phyloP scores from a whole-genome alignment of 2,888 invertebrate genomes.

The Choristoneura rosaceana region DNA sequence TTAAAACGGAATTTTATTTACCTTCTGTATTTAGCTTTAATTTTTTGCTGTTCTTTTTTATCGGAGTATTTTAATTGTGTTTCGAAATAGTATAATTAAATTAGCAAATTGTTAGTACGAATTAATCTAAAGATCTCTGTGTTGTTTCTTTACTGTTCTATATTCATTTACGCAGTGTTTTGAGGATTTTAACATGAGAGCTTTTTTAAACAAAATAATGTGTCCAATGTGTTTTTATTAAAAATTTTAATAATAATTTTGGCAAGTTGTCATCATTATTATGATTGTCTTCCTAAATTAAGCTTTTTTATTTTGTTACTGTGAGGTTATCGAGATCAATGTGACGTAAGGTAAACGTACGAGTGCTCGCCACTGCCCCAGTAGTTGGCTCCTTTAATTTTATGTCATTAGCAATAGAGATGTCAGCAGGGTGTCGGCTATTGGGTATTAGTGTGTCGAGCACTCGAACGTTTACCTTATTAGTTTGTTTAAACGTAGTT shows the following conservation, averaged over 20 bases:
- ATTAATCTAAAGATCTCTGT: neutral
- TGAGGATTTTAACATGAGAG: neutral
- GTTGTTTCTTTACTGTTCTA: neutral
- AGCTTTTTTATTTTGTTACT: neutral
- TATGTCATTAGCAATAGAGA: too few relatives aligned
- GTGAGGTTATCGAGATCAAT: neutral
- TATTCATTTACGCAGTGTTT: neutral
- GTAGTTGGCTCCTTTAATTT: too few relatives aligned
- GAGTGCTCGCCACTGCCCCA: too few relatives aligned
- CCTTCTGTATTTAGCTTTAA: too few relatives aligned
- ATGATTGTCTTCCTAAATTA: neutral
- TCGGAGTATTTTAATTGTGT: neutral
- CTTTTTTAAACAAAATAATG: too few relatives aligned
- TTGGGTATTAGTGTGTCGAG: too few relatives aligned
- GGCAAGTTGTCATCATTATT: too few relatives aligned
- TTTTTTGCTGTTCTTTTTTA: too few relatives aligned
- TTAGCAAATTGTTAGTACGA: conserved; percentile 1
- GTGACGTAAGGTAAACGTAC: neutral
- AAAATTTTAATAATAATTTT: too few relatives aligned
- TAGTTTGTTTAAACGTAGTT: conserved; percentile 20
- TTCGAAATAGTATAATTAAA: neutral
- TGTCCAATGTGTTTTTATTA: too few relatives aligned
- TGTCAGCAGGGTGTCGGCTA: too few relatives aligned
- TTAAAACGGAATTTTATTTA: too few relatives aligned
- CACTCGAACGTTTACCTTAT: neutral